Evolutionary conservation across 2,113 vertebrate genomes (phyloP).

Genomic region (Eidolon helvum): DNA sequence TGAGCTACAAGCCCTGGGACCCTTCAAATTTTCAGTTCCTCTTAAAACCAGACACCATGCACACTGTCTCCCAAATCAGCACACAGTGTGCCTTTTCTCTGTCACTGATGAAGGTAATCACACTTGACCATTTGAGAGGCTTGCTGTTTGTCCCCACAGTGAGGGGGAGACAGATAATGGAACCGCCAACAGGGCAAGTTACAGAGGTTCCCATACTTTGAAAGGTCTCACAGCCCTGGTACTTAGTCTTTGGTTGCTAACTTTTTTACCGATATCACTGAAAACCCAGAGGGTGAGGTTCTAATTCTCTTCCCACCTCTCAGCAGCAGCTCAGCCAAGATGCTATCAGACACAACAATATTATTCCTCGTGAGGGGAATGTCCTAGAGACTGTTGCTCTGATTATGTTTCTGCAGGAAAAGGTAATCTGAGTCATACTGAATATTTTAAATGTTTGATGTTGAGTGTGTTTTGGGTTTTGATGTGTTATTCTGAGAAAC

Average conservation of each 20-base stretch:
- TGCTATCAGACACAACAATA: neutral
- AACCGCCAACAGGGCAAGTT: neutral
- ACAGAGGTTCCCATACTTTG: neutral
- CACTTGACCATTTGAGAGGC: neutral
- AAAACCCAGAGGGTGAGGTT: neutral
- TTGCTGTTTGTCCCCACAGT: neutral
- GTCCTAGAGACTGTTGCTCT: neutral
- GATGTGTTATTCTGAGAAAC: slow-evolving; percentile 42
- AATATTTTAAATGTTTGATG: slow-evolving; percentile 14
- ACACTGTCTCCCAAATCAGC: neutral
- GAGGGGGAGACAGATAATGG: neutral
- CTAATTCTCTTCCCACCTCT: too few species aligned
- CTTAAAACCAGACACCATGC: neutral
- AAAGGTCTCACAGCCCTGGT: neutral
- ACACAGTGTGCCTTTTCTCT: neutral
- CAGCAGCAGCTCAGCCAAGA: rapidly evolving
- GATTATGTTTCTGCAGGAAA: neutral
- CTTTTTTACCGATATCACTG: neutral
- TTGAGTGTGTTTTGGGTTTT: neutral
- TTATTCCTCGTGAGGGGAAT: neutral
- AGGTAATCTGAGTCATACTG: slow-evolving; percentile 10
- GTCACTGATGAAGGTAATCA: neutral
- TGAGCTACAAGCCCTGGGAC: neutral
- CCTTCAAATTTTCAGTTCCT: neutral
- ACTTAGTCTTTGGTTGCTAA: neutral